Percentiles rank a stretch among this genome's conserved stretches.
These are phyloP conservation scores for Ceratothoa steindachneri DNA, from an alignment of 2,888 invertebrate species.

Conservation along the genomic window DNA sequence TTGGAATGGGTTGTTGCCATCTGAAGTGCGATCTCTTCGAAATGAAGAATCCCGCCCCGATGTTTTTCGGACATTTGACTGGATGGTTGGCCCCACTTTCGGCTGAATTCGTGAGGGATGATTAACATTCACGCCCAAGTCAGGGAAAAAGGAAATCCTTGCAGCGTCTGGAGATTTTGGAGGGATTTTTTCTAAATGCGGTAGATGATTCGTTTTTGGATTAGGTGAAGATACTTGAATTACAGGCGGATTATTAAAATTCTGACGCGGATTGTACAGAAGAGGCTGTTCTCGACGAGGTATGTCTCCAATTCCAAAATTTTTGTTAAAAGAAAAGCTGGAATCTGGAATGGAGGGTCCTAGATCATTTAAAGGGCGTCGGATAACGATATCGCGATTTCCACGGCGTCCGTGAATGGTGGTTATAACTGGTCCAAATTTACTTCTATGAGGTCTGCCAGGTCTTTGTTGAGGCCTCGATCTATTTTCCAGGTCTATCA, in stretches of 20 bases:
- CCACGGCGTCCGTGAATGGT: background rate
- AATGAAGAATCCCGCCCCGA: background rate
- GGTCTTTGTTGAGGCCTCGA: background rate
- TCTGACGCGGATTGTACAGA: background rate
- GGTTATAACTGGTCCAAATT: background rate
- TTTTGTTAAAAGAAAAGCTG: background rate
- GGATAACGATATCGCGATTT: background rate
- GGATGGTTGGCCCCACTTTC: background rate
- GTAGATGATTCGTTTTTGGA: too few relatives aligned
- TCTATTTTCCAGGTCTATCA: background rate
- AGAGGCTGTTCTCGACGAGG: background rate
- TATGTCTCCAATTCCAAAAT: background rate
- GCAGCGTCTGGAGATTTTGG: background rate
- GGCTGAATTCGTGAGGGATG: background rate
- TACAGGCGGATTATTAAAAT: background rate
- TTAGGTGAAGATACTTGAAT: background rate
- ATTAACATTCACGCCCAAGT: background rate
- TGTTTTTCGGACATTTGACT: background rate
- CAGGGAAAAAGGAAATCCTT: background rate
- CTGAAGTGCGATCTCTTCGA: background rate
- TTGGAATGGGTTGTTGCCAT: background rate
- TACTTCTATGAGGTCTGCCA: background rate
- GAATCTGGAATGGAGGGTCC: background rate
- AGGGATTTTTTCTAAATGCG: background rate
- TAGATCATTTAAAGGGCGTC: background rate